These are phyloP conservation scores for Hesperophylax magnus DNA, from an alignment of 1,140 invertebrate genomes.

Conservation along the genomic window DNA sequence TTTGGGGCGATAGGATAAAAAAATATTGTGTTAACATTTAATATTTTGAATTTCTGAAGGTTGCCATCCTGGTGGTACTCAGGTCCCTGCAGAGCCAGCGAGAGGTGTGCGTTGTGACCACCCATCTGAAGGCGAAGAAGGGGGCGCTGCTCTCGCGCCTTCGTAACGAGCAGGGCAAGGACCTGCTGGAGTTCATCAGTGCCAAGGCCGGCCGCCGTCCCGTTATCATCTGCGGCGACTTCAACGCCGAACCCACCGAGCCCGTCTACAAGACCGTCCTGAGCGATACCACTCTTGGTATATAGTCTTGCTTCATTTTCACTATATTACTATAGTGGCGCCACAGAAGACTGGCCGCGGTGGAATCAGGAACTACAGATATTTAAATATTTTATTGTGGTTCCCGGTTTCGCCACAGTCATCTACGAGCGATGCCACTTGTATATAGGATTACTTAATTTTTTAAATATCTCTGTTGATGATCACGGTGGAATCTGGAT, in stretches of 20 bases:
- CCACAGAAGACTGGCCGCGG: too few relatives aligned
- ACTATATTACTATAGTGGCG: too few relatives aligned
- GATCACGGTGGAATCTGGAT: too few relatives aligned
- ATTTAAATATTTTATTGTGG: too few relatives aligned
- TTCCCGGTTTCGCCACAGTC: too few relatives aligned
- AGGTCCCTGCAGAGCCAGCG: conserved; percentile 70
- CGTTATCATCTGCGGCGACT: conserved; percentile 82
- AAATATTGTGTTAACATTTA: too few relatives aligned
- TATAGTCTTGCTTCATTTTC: conserved; percentile 40
- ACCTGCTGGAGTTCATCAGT: conserved; percentile 76
- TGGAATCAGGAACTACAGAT: too few relatives aligned
- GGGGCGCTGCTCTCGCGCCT: conserved; percentile 79
- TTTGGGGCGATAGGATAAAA: too few relatives aligned
- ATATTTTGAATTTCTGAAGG: conserved; percentile 63
- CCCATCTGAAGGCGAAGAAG: conserved; percentile 84
- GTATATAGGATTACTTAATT: too few relatives aligned
- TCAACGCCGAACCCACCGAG: conserved; percentile 84
- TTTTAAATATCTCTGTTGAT: too few relatives aligned
- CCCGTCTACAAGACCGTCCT: conserved; percentile 78
- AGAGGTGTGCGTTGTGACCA: conserved; percentile 80
- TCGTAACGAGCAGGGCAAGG: conserved; percentile 83
- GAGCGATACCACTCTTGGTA: conserved; percentile 63
- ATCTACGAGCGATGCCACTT: too few relatives aligned
- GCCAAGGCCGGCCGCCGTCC: conserved; percentile 71
- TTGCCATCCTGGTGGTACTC: conserved; percentile 75